Evolutionary conservation across 2,888 invertebrate species (phyloP).

Genomic region (Rhingia campestris): DNA sequence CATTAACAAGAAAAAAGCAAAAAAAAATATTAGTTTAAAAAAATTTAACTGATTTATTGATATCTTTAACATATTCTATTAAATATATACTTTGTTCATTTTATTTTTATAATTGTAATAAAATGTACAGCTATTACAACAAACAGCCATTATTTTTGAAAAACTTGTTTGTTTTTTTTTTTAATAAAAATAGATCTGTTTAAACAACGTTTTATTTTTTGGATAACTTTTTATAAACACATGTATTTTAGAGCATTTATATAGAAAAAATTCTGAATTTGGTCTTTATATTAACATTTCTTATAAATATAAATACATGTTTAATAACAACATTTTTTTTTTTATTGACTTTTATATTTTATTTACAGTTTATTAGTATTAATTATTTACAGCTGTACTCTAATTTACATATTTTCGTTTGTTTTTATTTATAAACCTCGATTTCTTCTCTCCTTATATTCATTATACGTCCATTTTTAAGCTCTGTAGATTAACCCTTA

Average conservation of each 20-base stretch:
- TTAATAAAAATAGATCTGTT: not conserved
- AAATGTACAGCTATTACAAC: constrained; percentile 25
- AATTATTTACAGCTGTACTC: no score
- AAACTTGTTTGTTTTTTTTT: constrained; percentile 20
- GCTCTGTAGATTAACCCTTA: constrained; percentile 68
- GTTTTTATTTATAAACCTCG: constrained; percentile 21
- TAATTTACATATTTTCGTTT: not conserved
- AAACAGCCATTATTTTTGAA: constrained; percentile 51
- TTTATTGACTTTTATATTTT: not conserved
- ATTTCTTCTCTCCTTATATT: constrained; percentile 37
- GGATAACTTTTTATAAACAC: not conserved
- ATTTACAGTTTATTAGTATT: not conserved
- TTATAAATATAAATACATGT: not conserved
- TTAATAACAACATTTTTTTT: constrained; percentile 27
- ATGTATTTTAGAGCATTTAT: constrained; percentile 7
- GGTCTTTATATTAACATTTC: constrained; percentile 10
- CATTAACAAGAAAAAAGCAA: not conserved
- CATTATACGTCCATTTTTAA: constrained; percentile 52
- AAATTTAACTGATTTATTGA: constrained; percentile 31
- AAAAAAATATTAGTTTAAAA: constrained; percentile 4
- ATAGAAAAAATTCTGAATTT: constrained; percentile 7
- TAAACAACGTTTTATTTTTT: not conserved
- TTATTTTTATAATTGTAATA: constrained; percentile 1
- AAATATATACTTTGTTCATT: not conserved
- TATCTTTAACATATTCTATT: constrained; percentile 4